Conservation (phyloP, 2,888 invertebrate genomes). For the Eubasilissa splendida region DNA sequence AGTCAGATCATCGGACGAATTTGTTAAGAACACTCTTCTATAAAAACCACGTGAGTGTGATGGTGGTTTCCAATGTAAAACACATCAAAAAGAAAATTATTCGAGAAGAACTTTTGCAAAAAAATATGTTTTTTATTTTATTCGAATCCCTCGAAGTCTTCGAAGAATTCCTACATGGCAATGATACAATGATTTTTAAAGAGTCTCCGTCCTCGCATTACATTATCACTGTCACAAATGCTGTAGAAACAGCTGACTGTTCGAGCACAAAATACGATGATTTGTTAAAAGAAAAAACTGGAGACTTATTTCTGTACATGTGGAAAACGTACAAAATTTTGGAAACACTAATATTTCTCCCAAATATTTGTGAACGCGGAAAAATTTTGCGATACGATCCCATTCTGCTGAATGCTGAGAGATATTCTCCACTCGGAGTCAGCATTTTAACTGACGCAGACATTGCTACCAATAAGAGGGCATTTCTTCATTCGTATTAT, state of each 20-base stretch:
- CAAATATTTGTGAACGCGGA: conserved; percentile 44
- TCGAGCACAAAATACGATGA: background rate
- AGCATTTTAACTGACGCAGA: conserved; percentile 43
- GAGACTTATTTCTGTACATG: conserved; percentile 6
- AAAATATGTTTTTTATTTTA: conserved; percentile 39
- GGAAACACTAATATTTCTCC: conserved; percentile 46
- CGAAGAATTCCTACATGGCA: conserved; percentile 2
- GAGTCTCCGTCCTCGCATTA: conserved; percentile 6
- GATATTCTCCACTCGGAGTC: conserved; percentile 16
- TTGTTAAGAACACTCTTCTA: conserved; percentile 8
- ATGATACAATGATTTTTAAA: background rate
- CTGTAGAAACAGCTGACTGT: background rate
- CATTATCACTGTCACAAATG: background rate
- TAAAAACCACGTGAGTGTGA: background rate
- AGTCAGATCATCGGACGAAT: conserved; percentile 6
- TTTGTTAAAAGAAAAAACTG: background rate
- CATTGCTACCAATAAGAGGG: conserved; percentile 9
- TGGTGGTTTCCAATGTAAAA: background rate
- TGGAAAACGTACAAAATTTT: conserved; percentile 44
- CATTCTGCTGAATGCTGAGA: conserved; percentile 4
- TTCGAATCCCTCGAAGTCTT: conserved; percentile 38
- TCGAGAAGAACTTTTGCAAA: conserved; percentile 7
- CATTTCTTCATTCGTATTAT: conserved; percentile 38
- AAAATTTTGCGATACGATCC: conserved; percentile 53
- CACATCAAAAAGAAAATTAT: conserved; percentile 3